phyloP scores from a whole-genome alignment of 2,888 invertebrate genomes.

The Diaperis boleti region DNA sequence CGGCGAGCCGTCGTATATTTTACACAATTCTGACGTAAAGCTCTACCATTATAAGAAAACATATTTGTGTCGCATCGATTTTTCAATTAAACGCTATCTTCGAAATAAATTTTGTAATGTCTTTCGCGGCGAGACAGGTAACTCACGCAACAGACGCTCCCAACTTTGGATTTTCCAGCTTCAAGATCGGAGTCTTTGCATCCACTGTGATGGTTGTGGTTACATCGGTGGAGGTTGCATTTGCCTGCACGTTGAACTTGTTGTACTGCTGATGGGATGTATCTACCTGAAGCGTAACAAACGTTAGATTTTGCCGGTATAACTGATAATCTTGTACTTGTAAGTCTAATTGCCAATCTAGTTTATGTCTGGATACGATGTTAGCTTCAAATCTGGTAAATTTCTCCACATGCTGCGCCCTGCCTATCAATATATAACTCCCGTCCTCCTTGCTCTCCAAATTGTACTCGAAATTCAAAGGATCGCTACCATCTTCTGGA shows the following conservation, averaged over 20 bases:
- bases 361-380: constrained; percentile 60
- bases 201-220: constrained; percentile 57
- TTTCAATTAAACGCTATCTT: constrained; percentile 49
- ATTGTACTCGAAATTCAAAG: constrained; percentile 60
- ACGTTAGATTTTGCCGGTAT: constrained; percentile 25
- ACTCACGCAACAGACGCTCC: constrained; percentile 48
- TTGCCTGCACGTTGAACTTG: constrained; percentile 56
- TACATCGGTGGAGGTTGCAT: constrained; percentile 50
- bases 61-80: constrained; percentile 46
- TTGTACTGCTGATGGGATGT: constrained; percentile 60
- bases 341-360: constrained; percentile 66
- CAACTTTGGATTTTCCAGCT: constrained; percentile 60
- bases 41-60: constrained; percentile 45
- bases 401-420: constrained; percentile 63
- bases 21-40: constrained; percentile 40
- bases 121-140: constrained; percentile 20
- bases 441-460: constrained; percentile 55
- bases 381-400: constrained; percentile 65
- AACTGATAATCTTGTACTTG: constrained; percentile 54
- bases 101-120: constrained; percentile 46
- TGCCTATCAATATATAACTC: constrained; percentile 57
- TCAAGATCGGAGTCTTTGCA: constrained; percentile 60
- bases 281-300: constrained; percentile 54
- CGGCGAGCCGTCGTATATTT: constrained; percentile 48
- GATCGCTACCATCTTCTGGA: constrained; percentile 64